A percentile compares a stretch with the other conserved stretches of the same genome.
Conservation (phyloP, 1,140 invertebrate species). For the Liolophura sinensis region DNA sequence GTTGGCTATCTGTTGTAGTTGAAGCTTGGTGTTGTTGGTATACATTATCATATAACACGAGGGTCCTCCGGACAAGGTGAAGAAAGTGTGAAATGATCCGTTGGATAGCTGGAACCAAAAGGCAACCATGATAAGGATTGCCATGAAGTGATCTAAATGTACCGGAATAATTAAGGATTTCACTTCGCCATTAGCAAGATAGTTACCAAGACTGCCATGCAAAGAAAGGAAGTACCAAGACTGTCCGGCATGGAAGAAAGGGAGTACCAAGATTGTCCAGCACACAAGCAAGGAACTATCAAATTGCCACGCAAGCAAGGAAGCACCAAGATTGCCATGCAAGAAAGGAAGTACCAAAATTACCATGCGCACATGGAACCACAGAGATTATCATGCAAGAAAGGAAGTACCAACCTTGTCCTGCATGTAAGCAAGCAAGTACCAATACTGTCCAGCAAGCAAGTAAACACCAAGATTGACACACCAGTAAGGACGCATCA, state of each 20-base stretch:
- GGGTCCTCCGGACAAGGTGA: conserved; percentile 72
- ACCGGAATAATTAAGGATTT: not conserved
- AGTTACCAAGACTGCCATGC: not conserved
- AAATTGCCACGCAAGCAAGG: too few species aligned
- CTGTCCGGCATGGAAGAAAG: not conserved
- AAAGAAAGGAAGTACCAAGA: not conserved
- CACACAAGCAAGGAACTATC: not conserved
- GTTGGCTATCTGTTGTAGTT: conserved; percentile 29
- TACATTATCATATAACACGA: conserved; percentile 86
- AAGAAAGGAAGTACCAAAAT: too few species aligned
- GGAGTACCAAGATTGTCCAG: not conserved
- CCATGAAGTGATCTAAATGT: not conserved
- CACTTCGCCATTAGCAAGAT: not conserved
- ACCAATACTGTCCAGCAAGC: too few species aligned
- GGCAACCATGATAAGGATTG: not conserved
- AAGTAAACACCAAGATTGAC: too few species aligned
- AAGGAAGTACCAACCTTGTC: not conserved
- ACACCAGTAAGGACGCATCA: too few species aligned
- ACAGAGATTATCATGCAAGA: too few species aligned
- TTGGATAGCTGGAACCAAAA: conserved; percentile 49
- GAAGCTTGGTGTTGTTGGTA: conserved; percentile 60
- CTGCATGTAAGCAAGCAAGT: too few species aligned
- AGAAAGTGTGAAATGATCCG: conserved; percentile 74
- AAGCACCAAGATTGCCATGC: too few species aligned
- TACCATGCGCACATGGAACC: too few species aligned